Evolutionary conservation across 2,888 invertebrate species (phyloP).

Genomic region (Clitarchus hookeri): DNA sequence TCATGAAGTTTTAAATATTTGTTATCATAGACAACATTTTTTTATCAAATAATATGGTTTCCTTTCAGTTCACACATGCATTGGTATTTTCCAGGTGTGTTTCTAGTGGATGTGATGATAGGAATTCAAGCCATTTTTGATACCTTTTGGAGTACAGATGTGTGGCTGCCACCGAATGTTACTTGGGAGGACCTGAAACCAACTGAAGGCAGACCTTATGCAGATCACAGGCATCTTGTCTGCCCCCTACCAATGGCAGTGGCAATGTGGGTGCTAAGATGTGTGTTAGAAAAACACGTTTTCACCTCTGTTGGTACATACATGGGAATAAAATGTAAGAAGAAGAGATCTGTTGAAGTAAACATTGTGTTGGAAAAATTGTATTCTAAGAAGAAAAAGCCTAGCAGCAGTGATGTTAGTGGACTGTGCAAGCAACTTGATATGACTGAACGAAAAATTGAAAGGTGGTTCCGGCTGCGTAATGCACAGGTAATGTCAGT

Average conservation of each 20-base stretch:
- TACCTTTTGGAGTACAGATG: slow-evolving; percentile 78
- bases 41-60: neutral
- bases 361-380: slow-evolving; percentile 79
- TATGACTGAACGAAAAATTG: slow-evolving; percentile 82
- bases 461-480: slow-evolving; percentile 87
- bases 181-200: slow-evolving; percentile 56
- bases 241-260: slow-evolving; percentile 54
- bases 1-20: no score
- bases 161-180: slow-evolving; percentile 61
- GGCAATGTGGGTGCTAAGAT: slow-evolving; percentile 53
- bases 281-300: slow-evolving; percentile 53
- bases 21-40: neutral
- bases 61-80: no score
- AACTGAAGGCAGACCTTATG: slow-evolving; percentile 65
- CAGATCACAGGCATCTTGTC: slow-evolving; percentile 53
- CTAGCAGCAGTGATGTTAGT: slow-evolving; percentile 79
- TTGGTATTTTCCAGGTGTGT: neutral
- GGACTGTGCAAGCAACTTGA: slow-evolving; percentile 81
- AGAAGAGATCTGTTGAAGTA: slow-evolving; percentile 72
- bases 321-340: slow-evolving; percentile 60
- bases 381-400: slow-evolving; percentile 67
- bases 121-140: slow-evolving; percentile 47
- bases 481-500: slow-evolving; percentile 56
- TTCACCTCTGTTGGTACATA: slow-evolving; percentile 50
- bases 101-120: neutral